Conservation (phyloP, 2,113 vertebrate genomes). For the Euleptes europaea region DNA sequence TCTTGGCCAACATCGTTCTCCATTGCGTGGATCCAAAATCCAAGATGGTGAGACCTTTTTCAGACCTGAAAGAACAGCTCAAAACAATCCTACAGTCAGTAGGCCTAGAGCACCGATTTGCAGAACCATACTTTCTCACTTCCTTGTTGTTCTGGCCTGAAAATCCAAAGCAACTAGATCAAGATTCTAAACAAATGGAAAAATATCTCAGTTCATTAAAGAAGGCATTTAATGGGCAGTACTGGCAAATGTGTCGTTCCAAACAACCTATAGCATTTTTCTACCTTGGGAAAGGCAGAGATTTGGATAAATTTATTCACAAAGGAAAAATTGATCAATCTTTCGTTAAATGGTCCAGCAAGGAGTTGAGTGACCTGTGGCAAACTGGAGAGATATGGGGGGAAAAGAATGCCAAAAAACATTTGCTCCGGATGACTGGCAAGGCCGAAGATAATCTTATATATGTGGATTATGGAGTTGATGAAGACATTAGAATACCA, state of each 20-base stretch:
- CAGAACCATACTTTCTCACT: slow-evolving; percentile 71
- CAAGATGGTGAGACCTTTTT: background rate
- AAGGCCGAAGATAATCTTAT: slow-evolving; percentile 58
- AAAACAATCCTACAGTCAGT: slow-evolving; percentile 45
- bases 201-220: slow-evolving; percentile 49
- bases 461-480: slow-evolving; percentile 60
- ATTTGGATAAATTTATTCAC: slow-evolving; percentile 63
- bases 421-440: slow-evolving; percentile 60
- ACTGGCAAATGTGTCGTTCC: slow-evolving; percentile 48
- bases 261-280: slow-evolving; percentile 68
- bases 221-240: slow-evolving; percentile 53
- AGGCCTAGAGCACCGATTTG: background rate
- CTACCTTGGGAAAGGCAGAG: slow-evolving; percentile 54
- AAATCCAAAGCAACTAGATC: slow-evolving; percentile 51
- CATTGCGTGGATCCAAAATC: slow-evolving; percentile 68
- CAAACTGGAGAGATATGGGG: slow-evolving; percentile 68
- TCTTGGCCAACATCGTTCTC: slow-evolving; percentile 74
- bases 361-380: slow-evolving; percentile 54
- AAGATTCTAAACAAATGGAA: slow-evolving; percentile 59
- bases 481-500: slow-evolving; percentile 63
- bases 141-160: slow-evolving; percentile 73
- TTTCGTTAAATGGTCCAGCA: slow-evolving; percentile 13
- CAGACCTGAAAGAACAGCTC: slow-evolving; percentile 54
- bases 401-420: slow-evolving; percentile 33
- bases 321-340: slow-evolving; percentile 64